Conservation (phyloP, 2,113 vertebrate genomes). For the Zosterops lateralis region DNA sequence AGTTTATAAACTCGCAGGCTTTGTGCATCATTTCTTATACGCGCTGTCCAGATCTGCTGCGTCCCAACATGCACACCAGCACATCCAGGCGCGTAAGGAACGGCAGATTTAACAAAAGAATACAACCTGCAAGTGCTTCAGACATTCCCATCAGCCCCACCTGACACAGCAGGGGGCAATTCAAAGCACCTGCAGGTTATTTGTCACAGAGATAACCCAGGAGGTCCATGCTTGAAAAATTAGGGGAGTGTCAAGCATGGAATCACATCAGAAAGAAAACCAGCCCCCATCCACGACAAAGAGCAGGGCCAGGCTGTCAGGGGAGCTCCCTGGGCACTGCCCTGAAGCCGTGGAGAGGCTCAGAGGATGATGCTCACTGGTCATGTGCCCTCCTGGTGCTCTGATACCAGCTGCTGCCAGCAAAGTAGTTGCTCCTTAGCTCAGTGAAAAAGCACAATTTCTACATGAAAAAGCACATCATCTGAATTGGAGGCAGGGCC, state of each 20-base stretch:
- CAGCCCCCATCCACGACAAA: not conserved
- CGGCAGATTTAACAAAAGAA: not conserved
- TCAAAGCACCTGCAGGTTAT: constrained; percentile 9
- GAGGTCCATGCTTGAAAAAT: not conserved
- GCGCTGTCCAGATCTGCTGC: not conserved
- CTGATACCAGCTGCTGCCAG: not conserved
- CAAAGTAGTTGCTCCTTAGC: not conserved
- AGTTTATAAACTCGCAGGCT: constrained; percentile 23
- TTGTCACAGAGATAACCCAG: not conserved
- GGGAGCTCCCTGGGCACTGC: not conserved
- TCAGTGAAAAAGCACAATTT: not conserved
- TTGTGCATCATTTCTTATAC: constrained; percentile 16
- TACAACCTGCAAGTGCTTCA: not conserved
- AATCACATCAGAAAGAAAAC: not conserved
- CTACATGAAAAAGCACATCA: not conserved
- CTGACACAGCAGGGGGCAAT: not conserved
- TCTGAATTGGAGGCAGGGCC: not conserved
- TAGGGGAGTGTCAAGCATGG: not conserved
- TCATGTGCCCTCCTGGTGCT: not conserved
- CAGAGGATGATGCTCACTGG: not conserved
- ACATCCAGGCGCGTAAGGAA: not conserved
- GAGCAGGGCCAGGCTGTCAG: not conserved
- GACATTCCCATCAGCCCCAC: not conserved
- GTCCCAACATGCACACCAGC: not conserved
- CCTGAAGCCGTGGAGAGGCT: not conserved